A percentile compares a stretch with the other conserved stretches of the same genome.
These are phyloP conservation scores for Goniozus legneri DNA, from an alignment of 1,140 invertebrate genomes.

Conservation along the genomic window DNA sequence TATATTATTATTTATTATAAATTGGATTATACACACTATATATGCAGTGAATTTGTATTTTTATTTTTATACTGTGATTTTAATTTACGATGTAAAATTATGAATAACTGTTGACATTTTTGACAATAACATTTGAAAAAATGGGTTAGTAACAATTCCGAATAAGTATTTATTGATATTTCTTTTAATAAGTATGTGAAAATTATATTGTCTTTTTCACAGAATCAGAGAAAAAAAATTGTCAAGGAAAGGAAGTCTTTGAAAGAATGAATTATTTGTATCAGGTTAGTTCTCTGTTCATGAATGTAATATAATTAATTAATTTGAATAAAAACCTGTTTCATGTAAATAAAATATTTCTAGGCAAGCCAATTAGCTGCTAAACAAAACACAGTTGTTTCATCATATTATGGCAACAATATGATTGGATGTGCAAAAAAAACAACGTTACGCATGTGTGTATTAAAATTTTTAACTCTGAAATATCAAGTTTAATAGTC, in stretches of 20 bases:
- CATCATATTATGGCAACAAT: slow-evolving; percentile 39
- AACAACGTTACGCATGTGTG: slow-evolving; percentile 46
- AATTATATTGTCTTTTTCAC: too few relatives aligned
- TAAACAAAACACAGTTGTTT: slow-evolving; percentile 28
- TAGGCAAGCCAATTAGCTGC: slow-evolving; percentile 40
- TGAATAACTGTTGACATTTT: too few relatives aligned
- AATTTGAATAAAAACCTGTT: slow-evolving; percentile 1
- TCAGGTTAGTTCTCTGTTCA: slow-evolving; percentile 32
- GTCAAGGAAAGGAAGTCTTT: slow-evolving; percentile 47
- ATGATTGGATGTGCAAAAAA: slow-evolving; percentile 45
- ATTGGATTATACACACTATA: too few relatives aligned
- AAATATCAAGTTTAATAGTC: background rate
- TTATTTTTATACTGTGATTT: too few relatives aligned
- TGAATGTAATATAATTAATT: too few relatives aligned
- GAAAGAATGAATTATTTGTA: slow-evolving; percentile 51
- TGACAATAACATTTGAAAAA: too few relatives aligned
- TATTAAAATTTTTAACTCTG: slow-evolving; percentile 5
- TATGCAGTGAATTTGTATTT: too few relatives aligned
- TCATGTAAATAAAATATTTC: slow-evolving; percentile 13
- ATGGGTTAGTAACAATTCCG: too few relatives aligned
- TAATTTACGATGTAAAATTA: too few relatives aligned
- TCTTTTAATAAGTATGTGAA: too few relatives aligned
- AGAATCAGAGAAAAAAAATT: slow-evolving; percentile 33
- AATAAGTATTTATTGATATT: too few relatives aligned
- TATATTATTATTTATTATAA: too few relatives aligned